Evolutionary conservation across 2,797 vertebrate species (phyloP), one percentile per base, ranked within the genome.

Genomic region (Betta splendens): DNA sequence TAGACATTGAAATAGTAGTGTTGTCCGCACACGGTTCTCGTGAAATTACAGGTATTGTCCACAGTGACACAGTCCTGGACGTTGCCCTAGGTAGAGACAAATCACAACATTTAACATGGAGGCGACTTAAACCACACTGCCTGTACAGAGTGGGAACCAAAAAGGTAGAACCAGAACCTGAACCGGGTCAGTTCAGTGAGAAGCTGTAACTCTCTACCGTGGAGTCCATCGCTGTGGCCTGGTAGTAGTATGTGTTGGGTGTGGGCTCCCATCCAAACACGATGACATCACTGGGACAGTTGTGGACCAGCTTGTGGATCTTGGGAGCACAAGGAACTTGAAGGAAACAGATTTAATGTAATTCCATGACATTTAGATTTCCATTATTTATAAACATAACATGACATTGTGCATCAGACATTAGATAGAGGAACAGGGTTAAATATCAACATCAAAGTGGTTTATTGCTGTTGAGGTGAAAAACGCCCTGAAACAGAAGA

Each of bases 11-110:
- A 92, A 61, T n/a, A 44, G 68, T 93, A 93, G 10, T 43, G 73
- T 1, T 53, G 81, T 22, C 93, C 93, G 56, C 93, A 94, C 2
- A 20, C 13, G 0, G 87, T 81, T 22, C 85, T 32, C 12, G 91
- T 88, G 75, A 94, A 94, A 68, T 89, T 87, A 71, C 93, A 94
- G 7, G 74, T 77, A 35, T 68, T 88, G 2, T 91, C 89, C 15
- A 44, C 18, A 12, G 92, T 93, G 42, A 89, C 6, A 58, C 93
- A 94, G 23, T 85, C 59, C 37, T 68, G 72, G 4, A 70, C 60
- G 1, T 12, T 17, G 26, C 90, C 90, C 76, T 90, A 69, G 1
- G 15, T 4, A 43, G 26, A 71, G 21, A 82, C 10, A 49, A 43
- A 69, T 16, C 10, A 44, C 8, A 7, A 29, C 5, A 36, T 26